Evolutionary conservation across 1,140 invertebrate genomes (phyloP).

Genomic region (Homalodisca vitripennis): DNA sequence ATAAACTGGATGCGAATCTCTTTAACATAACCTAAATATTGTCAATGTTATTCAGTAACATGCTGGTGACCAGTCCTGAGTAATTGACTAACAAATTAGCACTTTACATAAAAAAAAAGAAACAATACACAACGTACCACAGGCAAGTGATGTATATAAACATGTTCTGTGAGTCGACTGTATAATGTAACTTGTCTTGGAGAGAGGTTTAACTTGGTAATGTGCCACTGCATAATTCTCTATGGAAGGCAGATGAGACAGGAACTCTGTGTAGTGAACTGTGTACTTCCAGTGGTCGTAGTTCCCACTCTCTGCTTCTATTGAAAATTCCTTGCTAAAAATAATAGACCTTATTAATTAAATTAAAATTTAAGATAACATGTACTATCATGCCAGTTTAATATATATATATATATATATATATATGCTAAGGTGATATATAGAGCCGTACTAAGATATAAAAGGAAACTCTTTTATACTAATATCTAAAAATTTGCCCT

Average conservation of each 20-base stretch:
- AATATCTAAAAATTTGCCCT: too few relatives aligned
- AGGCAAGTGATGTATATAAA: constrained; percentile 56
- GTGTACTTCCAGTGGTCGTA: constrained; percentile 69
- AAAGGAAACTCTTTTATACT: too few relatives aligned
- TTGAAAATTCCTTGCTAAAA: constrained; percentile 59
- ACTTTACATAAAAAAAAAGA: too few relatives aligned
- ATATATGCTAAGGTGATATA: too few relatives aligned
- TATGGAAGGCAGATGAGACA: constrained; percentile 62
- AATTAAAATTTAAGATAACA: too few relatives aligned
- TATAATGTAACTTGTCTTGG: constrained; percentile 53
- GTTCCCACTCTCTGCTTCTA: constrained; percentile 62
- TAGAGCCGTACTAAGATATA: too few relatives aligned
- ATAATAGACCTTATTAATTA: too few relatives aligned
- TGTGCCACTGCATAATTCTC: constrained; percentile 56
- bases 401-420: too few relatives aligned
- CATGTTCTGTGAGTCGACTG: constrained; percentile 63
- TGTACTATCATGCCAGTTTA: too few relatives aligned
- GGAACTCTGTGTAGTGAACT: constrained; percentile 61
- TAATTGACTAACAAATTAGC: constrained; percentile 32
- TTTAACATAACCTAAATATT: too few relatives aligned
- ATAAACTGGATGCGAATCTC: too few relatives aligned
- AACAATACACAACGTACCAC: constrained; percentile 54
- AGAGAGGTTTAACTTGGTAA: constrained; percentile 56
- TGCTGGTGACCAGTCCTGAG: background rate
- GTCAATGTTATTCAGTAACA: too few relatives aligned